These are phyloP conservation scores for Cosmopolites sordidus DNA, from an alignment of 2,888 invertebrate species.

Conservation along the genomic window DNA sequence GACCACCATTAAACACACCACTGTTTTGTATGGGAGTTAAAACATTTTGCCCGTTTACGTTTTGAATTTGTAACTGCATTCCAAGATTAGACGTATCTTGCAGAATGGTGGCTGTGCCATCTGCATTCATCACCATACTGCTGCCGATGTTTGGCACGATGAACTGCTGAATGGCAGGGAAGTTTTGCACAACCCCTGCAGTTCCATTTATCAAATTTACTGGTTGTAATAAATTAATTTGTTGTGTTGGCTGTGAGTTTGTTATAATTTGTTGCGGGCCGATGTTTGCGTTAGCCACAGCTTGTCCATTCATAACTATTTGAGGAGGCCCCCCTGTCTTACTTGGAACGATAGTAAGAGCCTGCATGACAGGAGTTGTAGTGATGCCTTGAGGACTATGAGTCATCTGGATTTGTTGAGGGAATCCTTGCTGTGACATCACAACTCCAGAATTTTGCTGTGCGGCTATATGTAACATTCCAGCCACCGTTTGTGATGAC, in stretches of 20 bases:
- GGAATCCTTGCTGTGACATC: conserved; percentile 56
- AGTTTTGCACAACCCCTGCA: conserved; percentile 67
- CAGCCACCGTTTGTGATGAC: conserved; percentile 64
- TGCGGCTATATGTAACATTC: conserved; percentile 65
- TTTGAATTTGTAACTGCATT: conserved; percentile 73
- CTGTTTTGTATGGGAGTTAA: conserved; percentile 68
- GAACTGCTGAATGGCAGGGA: conserved; percentile 77
- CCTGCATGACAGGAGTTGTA: conserved; percentile 68
- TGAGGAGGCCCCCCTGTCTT: conserved; percentile 70
- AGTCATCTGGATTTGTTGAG: conserved; percentile 69
- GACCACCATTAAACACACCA: conserved; percentile 58
- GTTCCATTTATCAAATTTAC: conserved; percentile 73
- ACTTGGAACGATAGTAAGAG: conserved; percentile 71
- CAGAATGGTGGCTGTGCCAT: conserved; percentile 64
- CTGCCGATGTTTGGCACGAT: conserved; percentile 76
- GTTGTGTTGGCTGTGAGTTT: conserved; percentile 49
- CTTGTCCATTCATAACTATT: conserved; percentile 72
- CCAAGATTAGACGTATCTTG: conserved; percentile 68
- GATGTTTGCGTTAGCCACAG: conserved; percentile 53
- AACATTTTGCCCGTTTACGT: conserved; percentile 74
- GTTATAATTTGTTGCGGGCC: conserved; percentile 67
- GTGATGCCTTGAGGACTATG: conserved; percentile 63
- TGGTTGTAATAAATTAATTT: conserved; percentile 75
- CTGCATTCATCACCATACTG: conserved; percentile 74
- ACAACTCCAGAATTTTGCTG: conserved; percentile 62